Percentiles rank a stretch among this genome's conserved stretches.
Conservation (phyloP, 2,797 vertebrate genomes). For the Acanthiza pusilla region DNA sequence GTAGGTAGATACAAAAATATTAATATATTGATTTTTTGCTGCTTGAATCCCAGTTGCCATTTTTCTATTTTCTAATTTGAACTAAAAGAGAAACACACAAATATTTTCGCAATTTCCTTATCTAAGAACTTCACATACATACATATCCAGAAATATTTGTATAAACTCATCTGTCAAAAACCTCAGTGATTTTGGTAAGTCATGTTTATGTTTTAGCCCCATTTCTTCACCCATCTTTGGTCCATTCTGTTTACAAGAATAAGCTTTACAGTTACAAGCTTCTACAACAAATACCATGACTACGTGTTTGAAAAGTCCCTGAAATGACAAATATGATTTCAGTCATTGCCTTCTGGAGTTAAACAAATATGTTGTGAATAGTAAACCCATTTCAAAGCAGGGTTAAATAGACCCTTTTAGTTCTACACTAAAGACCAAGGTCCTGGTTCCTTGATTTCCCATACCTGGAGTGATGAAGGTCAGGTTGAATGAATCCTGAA, state of each 20-base stretch:
- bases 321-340: background rate
- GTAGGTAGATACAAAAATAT: background rate
- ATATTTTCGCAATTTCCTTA: background rate
- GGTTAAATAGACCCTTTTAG: background rate
- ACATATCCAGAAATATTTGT: background rate
- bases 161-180: background rate
- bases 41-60: accelerated
- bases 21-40: background rate
- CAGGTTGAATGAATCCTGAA: background rate
- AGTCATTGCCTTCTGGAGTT: background rate
- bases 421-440: background rate
- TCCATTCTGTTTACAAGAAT: background rate
- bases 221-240: background rate
- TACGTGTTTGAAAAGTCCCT: background rate
- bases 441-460: background rate
- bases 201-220: background rate
- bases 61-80: background rate
- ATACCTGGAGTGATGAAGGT: background rate
- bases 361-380: background rate
- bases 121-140: background rate
- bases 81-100: background rate
- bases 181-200: background rate
- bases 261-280: background rate
- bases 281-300: background rate
- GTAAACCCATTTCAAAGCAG: accelerated